phyloP scores from a whole-genome alignment of 2,797 vertebrate genomes.

The Graptemys geographica region DNA sequence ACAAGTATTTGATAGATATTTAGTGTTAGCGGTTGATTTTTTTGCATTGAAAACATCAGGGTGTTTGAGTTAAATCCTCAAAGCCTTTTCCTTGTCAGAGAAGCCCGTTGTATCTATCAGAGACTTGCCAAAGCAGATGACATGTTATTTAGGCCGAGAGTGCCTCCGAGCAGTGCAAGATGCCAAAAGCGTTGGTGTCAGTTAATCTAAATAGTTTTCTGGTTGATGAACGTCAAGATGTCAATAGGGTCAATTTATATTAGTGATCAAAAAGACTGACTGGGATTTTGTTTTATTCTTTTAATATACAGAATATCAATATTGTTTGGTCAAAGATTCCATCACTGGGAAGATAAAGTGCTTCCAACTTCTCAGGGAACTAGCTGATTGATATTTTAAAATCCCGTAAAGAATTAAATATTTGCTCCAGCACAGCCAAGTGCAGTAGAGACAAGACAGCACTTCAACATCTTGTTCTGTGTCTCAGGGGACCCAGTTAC shows the following conservation, averaged over 20 bases:
- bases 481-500: background rate
- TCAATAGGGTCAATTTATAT: background rate
- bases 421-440: background rate
- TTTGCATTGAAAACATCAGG: background rate
- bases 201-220: background rate
- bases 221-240: background rate
- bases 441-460: background rate
- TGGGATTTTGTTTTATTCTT: background rate
- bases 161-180: background rate
- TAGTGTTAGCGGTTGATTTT: background rate
- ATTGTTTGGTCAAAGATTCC: background rate
- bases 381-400: background rate
- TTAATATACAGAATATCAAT: background rate
- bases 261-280: background rate
- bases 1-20: background rate
- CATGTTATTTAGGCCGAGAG: background rate
- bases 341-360: background rate
- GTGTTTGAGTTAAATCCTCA: slow-evolving; percentile 3
- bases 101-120: background rate
- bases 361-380: background rate
- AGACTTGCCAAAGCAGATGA: slow-evolving; percentile 25
- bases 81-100: background rate
- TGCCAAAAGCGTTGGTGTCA: background rate
- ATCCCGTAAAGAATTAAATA: background rate
- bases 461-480: slow-evolving; percentile 6